These are phyloP conservation scores for Phenganax stokvisi DNA, from an alignment of 92 coral and sea anemone species.

Conservation along the genomic window DNA sequence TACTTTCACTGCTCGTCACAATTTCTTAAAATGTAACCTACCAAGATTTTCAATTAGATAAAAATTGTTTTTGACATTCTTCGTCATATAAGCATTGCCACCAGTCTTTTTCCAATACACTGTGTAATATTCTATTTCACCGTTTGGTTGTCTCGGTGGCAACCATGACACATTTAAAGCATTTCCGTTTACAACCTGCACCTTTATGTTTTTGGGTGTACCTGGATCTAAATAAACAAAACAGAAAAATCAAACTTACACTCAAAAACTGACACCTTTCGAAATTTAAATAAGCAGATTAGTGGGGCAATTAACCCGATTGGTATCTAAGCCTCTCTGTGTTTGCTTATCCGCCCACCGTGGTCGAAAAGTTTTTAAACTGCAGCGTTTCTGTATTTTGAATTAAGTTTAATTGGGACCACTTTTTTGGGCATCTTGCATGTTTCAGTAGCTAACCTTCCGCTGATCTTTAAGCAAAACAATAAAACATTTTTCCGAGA, in stretches of 20 bases:
- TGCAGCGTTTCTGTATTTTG: no score
- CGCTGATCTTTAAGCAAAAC: no score
- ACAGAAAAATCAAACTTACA: background rate
- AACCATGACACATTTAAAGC: background rate
- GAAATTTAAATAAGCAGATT: no score
- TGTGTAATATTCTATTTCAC: background rate
- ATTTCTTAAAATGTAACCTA: background rate
- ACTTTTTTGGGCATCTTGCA: no score
- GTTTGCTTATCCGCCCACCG: no score
- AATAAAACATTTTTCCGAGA: background rate
- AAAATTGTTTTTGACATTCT: background rate
- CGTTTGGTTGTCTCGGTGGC: conserved; percentile 13
- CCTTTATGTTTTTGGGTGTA: background rate
- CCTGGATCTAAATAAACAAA: background rate
- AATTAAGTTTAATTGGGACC: no score
- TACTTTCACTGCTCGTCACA: no score
- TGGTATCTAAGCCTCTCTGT: no score
- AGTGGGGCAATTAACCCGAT: no score
- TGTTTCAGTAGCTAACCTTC: no score
- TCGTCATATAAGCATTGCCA: background rate
- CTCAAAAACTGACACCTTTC: no score
- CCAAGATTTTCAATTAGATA: background rate
- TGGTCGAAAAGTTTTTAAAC: no score
- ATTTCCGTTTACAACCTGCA: background rate
- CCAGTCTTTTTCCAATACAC: background rate